Evolutionary conservation across 1,140 invertebrate genomes (phyloP).

Genomic region (Chrysopa pallens): DNA sequence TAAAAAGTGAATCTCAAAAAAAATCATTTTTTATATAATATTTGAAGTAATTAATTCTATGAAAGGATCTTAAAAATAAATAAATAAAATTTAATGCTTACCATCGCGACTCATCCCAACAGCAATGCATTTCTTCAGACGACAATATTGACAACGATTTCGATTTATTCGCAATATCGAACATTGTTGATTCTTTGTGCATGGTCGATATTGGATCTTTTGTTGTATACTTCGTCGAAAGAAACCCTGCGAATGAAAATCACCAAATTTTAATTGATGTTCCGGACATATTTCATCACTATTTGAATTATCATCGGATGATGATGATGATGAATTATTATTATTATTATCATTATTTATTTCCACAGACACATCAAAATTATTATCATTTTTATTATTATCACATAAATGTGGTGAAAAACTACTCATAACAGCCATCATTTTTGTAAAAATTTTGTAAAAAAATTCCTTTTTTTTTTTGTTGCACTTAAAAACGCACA

Average conservation of each 20-base stretch:
- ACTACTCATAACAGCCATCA: constrained; percentile 21
- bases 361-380: not conserved
- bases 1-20: too few relatives aligned
- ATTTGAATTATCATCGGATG: not conserved
- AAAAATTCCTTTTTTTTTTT: too few relatives aligned
- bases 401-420: not conserved
- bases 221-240: constrained; percentile 87
- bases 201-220: constrained; percentile 94
- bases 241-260: constrained; percentile 48
- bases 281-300: not conserved
- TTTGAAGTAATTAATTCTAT: too few relatives aligned
- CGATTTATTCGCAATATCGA: constrained; percentile 90
- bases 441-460: constrained; percentile 6
- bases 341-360: not conserved
- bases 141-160: constrained; percentile 92
- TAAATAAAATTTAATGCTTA: constrained; percentile 28
- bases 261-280: constrained; percentile 23
- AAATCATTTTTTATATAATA: too few relatives aligned
- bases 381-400: not conserved
- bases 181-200: constrained; percentile 95
- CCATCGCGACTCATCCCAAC: constrained; percentile 98
- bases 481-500: too few relatives aligned
- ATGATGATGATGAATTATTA: not conserved
- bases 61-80: too few relatives aligned
- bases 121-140: constrained; percentile 94